A percentile compares a stretch with the other conserved stretches of the same genome.
Conservation (phyloP, 1,140 invertebrate genomes). For the Pectinophora gossypiella region DNA sequence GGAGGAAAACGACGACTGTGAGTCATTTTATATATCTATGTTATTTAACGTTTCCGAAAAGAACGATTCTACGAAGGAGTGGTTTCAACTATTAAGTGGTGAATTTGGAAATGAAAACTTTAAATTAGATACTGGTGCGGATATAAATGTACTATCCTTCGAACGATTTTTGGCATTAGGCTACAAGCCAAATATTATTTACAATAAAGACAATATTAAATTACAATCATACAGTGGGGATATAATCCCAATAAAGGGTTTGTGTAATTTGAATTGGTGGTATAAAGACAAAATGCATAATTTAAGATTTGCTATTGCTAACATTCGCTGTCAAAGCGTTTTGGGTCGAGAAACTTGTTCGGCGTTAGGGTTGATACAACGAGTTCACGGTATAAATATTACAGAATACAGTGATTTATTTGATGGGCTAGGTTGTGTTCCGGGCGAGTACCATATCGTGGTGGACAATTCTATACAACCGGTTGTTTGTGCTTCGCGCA, state of each 20-base stretch:
- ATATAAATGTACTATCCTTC: constrained; percentile 20
- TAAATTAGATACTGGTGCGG: constrained; percentile 20
- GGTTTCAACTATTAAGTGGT: constrained; percentile 7
- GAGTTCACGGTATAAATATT: constrained; percentile 3
- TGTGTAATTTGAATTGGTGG: constrained; percentile 15
- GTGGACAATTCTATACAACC: no score
- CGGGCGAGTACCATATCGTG: constrained; percentile 10
- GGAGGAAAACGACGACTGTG: no score
- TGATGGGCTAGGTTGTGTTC: constrained; percentile 6
- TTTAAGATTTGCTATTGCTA: constrained; percentile 16
- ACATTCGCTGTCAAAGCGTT: constrained; percentile 14
- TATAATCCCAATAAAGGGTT: constrained; percentile 17
- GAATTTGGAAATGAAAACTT: constrained; percentile 7
- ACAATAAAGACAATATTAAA: neutral
- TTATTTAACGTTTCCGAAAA: no score
- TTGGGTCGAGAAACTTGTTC: constrained; percentile 9
- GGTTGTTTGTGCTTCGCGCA: no score
- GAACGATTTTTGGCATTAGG: constrained; percentile 13
- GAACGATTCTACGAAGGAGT: neutral
- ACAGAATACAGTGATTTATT: constrained; percentile 2
- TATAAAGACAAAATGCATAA: constrained; percentile 15
- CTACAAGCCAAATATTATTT: constrained; percentile 5
- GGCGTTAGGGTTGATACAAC: constrained; percentile 7
- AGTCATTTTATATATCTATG: no score
- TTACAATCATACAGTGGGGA: constrained; percentile 19